Evolutionary conservation across 1,140 invertebrate species (phyloP), one percentile per base, ranked within the genome.

Genomic region (Geopemphigus sp.): DNA sequence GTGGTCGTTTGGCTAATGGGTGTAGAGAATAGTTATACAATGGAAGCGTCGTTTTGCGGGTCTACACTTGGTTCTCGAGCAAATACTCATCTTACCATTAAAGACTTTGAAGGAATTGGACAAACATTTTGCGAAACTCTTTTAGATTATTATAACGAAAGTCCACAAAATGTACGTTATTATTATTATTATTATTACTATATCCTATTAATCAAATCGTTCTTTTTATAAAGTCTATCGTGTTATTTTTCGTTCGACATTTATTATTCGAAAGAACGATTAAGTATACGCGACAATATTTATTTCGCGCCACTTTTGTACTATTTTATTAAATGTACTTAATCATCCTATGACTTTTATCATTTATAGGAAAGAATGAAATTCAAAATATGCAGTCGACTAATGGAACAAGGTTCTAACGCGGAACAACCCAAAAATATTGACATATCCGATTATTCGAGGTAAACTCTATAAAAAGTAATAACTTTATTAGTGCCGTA

Each of bases 1-100:
- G 92, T 97, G 17, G 95, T 97, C 0, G 92, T 96, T 83, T 97
- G 95, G 94, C 92, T 95, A 87, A 91, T 97, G 90, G 95, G 95
- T 15, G 93, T 97, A 24, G 90, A 92, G 64, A 95, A 97, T 83
- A 97, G 95, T 85, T 98, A 95, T 84, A 98, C 95, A 1, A 91
- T 98, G 89, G 96, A 98, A 86, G 94, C 95, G 2, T 96, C 95
- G 0, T 95, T 97, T 86, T 94, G 93, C 80, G 95, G 95, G 14
- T 94, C 95, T 19, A 92, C 90, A 80, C 85, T 94, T 39, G 92
- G 92, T 1, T 89, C 89, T n/a, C 89, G 93, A 84, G 89, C 90
- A 81, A 92, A 92, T 0, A 95, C 92, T n/a, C 95, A 98, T 85
- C 97, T 96, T 84, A 91, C 89, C 22, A 90, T 89, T 0, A 88